These are phyloP conservation scores for Nothura maculosa DNA, from an alignment of 2,797 vertebrate species.

Conservation along the genomic window DNA sequence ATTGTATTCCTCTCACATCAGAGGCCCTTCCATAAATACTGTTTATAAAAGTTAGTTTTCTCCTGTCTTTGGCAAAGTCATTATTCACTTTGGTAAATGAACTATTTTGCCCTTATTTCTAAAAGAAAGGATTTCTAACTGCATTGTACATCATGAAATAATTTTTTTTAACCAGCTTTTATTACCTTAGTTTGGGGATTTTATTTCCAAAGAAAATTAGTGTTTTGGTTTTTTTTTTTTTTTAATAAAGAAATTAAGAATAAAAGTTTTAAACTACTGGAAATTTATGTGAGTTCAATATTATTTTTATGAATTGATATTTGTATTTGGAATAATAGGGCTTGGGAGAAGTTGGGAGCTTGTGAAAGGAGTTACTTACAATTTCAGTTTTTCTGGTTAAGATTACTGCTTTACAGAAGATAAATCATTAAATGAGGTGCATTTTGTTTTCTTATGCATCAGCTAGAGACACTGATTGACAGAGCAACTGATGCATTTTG, in stretches of 20 bases:
- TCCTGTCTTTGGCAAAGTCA: neutral
- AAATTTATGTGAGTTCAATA: neutral
- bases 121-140: neutral
- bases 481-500: neutral
- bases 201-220: fast-evolving
- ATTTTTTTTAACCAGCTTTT: neutral
- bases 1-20: neutral
- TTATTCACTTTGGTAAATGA: no score
- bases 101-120: neutral
- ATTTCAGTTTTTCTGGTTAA: neutral
- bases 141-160: neutral
- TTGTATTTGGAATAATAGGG: neutral
- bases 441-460: neutral
- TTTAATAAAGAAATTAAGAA: neutral
- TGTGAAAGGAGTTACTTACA: neutral
- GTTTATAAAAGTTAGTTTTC: neutral
- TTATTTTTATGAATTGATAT: neutral
- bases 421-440: neutral
- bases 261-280: neutral
- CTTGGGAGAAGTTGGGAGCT: neutral
- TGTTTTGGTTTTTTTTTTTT: no score
- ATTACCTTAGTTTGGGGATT: neutral
- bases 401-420: neutral
- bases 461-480: neutral
- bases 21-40: fast-evolving